Evolutionary conservation across 2,797 vertebrate species (phyloP).

Genomic region (Dendrocincla tyrannina): DNA sequence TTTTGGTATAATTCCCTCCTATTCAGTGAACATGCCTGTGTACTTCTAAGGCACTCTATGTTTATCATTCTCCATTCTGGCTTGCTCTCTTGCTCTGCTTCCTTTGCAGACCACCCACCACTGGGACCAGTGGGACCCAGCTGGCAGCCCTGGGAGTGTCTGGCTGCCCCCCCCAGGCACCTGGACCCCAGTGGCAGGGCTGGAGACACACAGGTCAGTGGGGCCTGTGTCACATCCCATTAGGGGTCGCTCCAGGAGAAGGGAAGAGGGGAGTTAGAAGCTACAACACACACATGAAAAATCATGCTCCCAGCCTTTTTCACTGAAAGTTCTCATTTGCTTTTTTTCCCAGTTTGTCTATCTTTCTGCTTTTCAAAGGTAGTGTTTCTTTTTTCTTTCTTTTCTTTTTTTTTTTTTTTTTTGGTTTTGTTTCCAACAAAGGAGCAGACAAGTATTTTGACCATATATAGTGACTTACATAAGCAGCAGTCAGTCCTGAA

Average conservation of each 20-base stretch:
- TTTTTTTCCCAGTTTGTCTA: neutral
- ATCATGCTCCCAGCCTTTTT: neutral
- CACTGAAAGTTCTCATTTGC: neutral
- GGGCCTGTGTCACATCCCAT: neutral
- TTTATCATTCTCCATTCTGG: neutral
- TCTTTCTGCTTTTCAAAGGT: neutral
- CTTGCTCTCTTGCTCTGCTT: neutral
- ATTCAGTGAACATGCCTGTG: neutral
- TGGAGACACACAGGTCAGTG: neutral
- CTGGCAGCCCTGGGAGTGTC: neutral
- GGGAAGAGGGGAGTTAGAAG: neutral
- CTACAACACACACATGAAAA: neutral
- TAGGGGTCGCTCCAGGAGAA: neutral
- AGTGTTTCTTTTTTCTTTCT: neutral
- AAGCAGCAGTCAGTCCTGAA: neutral
- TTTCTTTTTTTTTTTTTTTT: too few species aligned
- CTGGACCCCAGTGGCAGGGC: fast-evolving
- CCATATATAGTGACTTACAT: neutral
- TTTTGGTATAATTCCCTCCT: neutral
- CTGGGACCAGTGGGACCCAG: neutral
- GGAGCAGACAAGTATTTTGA: neutral
- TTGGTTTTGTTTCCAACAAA: neutral
- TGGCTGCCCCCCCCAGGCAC: neutral
- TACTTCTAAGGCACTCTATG: neutral
- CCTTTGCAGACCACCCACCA: neutral